Conservation (phyloP, 2,888 invertebrate species). For the Geotrupes spiniger region DNA sequence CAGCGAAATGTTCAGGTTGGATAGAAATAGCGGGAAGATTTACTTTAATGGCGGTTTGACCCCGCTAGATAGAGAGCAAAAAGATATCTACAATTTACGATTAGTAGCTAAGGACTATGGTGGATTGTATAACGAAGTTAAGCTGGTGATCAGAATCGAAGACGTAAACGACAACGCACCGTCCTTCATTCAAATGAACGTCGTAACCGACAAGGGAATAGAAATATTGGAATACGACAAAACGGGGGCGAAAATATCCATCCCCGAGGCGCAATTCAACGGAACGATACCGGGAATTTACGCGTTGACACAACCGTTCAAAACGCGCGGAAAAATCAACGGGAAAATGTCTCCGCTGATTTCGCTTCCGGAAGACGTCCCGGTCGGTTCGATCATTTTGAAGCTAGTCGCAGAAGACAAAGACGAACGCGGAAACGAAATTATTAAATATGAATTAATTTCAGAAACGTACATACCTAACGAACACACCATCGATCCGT, state of each 20-base stretch:
- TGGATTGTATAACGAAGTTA: conserved; percentile 71
- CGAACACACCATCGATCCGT: conserved; percentile 49
- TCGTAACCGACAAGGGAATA: conserved; percentile 66
- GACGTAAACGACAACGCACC: conserved; percentile 84
- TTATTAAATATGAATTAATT: conserved; percentile 67
- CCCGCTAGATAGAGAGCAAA: conserved; percentile 71
- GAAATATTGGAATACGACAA: conserved; percentile 64
- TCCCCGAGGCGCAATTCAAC: conserved; percentile 48
- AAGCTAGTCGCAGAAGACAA: conserved; percentile 70
- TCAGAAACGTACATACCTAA: conserved; percentile 66
- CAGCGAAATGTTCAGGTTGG: conserved; percentile 68
- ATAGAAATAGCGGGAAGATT: conserved; percentile 63
- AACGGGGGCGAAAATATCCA: conserved; percentile 51
- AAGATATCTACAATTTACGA: conserved; percentile 63
- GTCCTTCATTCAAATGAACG: conserved; percentile 65
- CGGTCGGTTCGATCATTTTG: conserved; percentile 66
- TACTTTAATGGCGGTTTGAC: conserved; percentile 53
- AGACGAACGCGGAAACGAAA: conserved; percentile 68
- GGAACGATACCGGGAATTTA: conserved; percentile 33
- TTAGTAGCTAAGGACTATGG: conserved; percentile 76
- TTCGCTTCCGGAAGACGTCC: conserved; percentile 68
- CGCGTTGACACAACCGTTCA: conserved; percentile 36
- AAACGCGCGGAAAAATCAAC: conserved; percentile 35
- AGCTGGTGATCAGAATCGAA: conserved; percentile 65
- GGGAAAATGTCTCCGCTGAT: conserved; percentile 58